phyloP scores from a whole-genome alignment of 2,113 vertebrate genomes.

The Marmota flaviventris region DNA sequence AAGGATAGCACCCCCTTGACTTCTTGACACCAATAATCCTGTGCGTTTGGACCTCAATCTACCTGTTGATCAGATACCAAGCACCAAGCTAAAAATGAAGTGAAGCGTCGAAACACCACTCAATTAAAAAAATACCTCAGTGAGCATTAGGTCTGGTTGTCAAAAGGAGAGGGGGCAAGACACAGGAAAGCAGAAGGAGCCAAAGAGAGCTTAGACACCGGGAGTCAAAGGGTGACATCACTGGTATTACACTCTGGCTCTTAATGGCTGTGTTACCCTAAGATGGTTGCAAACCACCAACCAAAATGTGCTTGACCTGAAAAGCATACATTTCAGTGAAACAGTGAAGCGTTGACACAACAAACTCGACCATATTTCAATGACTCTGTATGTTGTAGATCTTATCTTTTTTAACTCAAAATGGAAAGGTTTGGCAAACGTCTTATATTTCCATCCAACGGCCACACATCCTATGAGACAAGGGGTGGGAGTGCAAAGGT shows the following conservation, averaged over 20 bases:
- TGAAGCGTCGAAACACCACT: background rate
- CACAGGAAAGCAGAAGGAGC: background rate
- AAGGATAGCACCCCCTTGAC: no score
- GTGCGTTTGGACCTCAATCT: background rate
- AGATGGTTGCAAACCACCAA: background rate
- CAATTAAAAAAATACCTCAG: accelerated
- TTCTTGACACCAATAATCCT: background rate
- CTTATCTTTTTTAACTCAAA: background rate
- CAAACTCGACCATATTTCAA: background rate
- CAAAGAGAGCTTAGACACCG: background rate
- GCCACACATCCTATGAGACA: accelerated
- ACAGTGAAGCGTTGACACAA: background rate
- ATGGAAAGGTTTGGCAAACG: background rate
- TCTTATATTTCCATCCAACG: background rate
- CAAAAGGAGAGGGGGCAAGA: background rate
- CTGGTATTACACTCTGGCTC: background rate
- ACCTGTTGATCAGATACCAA: background rate
- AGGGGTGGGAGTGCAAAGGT: background rate
- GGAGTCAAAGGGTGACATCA: background rate
- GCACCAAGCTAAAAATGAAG: background rate
- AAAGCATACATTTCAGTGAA: background rate
- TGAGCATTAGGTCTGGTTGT: background rate
- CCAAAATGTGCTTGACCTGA: background rate
- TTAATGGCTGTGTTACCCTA: background rate
- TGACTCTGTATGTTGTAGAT: background rate